Evolutionary conservation across 1,140 invertebrate species (phyloP).

Genomic region (Oncopeltus fasciatus): DNA sequence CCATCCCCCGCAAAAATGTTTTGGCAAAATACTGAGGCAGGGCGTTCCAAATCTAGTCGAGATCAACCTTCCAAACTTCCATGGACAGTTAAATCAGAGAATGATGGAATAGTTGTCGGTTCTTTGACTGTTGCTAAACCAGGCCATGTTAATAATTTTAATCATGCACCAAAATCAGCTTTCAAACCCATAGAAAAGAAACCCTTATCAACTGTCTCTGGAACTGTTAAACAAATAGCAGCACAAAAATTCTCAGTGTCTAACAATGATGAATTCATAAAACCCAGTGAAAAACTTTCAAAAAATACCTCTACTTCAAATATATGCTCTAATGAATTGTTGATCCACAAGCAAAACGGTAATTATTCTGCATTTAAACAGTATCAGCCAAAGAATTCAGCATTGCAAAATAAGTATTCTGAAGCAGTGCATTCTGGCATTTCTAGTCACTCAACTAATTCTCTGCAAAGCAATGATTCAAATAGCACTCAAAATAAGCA

Average conservation of each 20-base stretch:
- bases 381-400: neutral
- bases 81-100: conserved; percentile 26
- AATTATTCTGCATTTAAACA: neutral
- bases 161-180: conserved; percentile 52
- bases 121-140: conserved; percentile 33
- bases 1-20: conserved; percentile 17
- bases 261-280: neutral
- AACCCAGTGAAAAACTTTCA: neutral
- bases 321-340: neutral
- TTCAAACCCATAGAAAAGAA: conserved; percentile 44
- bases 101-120: conserved; percentile 29
- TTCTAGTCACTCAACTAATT: no score
- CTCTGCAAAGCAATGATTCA: neutral
- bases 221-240: conserved; percentile 27
- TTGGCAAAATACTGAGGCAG: conserved; percentile 16
- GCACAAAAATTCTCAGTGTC: conserved; percentile 23
- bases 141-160: conserved; percentile 46
- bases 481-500: neutral
- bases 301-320: neutral
- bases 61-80: conserved; percentile 25
- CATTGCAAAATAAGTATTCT: neutral
- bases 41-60: neutral
- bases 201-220: conserved; percentile 29
- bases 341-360: neutral
- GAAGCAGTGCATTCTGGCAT: neutral